Base-by-base conservation (phyloP, 1,140 invertebrate species). In the Trialeurodes vaporariorum region DNA sequence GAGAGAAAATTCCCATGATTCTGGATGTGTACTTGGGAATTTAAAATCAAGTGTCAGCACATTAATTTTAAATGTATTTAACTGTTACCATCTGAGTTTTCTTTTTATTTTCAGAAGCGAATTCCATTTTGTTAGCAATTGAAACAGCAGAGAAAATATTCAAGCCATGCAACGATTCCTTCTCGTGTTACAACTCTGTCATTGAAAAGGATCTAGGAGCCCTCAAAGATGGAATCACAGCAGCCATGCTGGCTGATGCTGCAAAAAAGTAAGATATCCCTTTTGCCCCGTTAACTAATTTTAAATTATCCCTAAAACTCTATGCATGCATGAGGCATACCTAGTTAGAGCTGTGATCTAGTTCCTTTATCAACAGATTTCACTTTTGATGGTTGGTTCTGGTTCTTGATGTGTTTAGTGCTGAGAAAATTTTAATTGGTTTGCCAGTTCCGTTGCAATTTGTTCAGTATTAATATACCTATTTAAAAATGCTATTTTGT, bases 141-240 rank as follows among this genome's bases (percentile, higher is more conserved):
- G 26, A 59, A 22, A 67, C 64, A 67, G 69, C 69, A 58, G 66
- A 70, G 64, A 63, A 70, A 26, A 58, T 63, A 25, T 70, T 63
- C 23, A 63, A 63, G 63, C 58, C 77, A 72, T 73, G 73, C 71
- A 13, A 64, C 27, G 27, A 23, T 21, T 59, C 63, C 59, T 59
- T 66, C 63, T 63, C 65, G 25, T 92, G 89, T 73, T 83, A 87
- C 73, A 76, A 76, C 27, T 69, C 79, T 73, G 81, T 90, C 25
- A 87, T 94, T 61, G 73, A 82, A 23, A 77, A 82, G 22, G 91
- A 95, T 76, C 79, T 96, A 34, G 76, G 78, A 69, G 77, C 83
- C 23, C 95, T 91, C 76, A 80, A 83, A 73, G 80, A 85, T 73
- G 85, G 85, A 26, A 91, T 95, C 64, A 84, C 79, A 1, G 80